Evolutionary conservation across 2,113 vertebrate species (phyloP).

Genomic region (Caracal caracal): DNA sequence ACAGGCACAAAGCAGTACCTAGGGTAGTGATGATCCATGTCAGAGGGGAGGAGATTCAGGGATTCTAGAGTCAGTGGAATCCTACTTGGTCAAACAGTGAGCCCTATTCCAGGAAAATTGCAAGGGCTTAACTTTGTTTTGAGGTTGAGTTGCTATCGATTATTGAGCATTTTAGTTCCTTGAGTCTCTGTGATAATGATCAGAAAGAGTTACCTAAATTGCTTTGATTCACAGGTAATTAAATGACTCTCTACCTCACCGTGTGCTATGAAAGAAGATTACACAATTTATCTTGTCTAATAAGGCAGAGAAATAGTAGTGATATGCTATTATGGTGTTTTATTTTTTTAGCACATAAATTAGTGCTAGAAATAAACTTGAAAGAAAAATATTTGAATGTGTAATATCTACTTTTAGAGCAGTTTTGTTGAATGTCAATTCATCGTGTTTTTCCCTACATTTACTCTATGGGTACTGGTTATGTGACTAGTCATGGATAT

Average conservation of each 20-base stretch:
- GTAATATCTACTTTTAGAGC: not conserved
- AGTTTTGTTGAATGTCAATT: not conserved
- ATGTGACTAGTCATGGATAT: not conserved
- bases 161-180: constrained; percentile 16
- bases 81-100: not conserved
- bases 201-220: constrained; percentile 38
- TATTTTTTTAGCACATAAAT: constrained; percentile 32
- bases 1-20: too few species aligned
- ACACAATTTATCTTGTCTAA: constrained; percentile 56
- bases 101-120: not conserved
- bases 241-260: constrained; percentile 46
- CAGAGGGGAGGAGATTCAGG: accelerated
- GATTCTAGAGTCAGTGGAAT: not conserved
- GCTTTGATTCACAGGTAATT: constrained; percentile 62
- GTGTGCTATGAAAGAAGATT: constrained; percentile 53
- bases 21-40: accelerated
- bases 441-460: not conserved
- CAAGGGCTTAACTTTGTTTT: not conserved
- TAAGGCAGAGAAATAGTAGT: constrained; percentile 64
- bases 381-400: constrained; percentile 52
- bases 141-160: constrained; percentile 26
- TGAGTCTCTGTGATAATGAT: constrained; percentile 47
- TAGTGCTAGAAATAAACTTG: not conserved
- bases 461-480: not conserved
- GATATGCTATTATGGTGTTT: constrained; percentile 26